Evolutionary conservation across 2,113 vertebrate species (phyloP).

Genomic region (Trochalopteron elliotii): DNA sequence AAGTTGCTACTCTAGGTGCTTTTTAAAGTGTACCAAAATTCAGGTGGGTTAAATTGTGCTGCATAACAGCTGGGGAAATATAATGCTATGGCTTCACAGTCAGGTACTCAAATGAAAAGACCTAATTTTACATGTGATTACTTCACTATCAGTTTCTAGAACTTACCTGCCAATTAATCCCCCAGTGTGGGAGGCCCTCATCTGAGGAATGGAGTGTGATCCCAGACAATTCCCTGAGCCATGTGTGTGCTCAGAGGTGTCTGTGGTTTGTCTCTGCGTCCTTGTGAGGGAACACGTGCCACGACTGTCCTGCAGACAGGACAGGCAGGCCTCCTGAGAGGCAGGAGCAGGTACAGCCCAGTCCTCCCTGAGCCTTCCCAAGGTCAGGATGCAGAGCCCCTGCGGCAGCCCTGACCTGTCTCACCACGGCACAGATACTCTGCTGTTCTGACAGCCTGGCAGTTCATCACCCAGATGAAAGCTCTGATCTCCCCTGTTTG

Average conservation of each 20-base stretch:
- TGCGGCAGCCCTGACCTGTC: slow-evolving; percentile 19
- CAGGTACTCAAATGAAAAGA: not conserved
- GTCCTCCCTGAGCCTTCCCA: not conserved
- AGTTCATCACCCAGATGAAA: slow-evolving; percentile 62
- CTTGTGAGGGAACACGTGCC: not conserved
- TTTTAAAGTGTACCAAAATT: not conserved
- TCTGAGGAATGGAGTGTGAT: not conserved
- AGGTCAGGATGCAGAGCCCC: slow-evolving; percentile 33
- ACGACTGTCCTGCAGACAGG: not conserved
- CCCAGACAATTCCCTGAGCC: not conserved
- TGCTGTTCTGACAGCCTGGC: slow-evolving; percentile 25
- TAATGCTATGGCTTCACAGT: not conserved
- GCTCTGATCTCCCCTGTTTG: slow-evolving; percentile 17
- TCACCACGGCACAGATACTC: not conserved
- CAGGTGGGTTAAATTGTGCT: not conserved
- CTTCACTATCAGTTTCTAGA: not conserved
- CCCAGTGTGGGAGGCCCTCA: not conserved
- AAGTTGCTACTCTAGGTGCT: not conserved
- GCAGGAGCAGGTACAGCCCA: not conserved
- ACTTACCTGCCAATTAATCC: not conserved
- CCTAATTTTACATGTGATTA: not conserved
- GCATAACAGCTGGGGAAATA: not conserved
- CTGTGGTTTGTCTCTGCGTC: not conserved
- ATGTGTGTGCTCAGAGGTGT: not conserved
- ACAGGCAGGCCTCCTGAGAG: not conserved